phyloP scores from a whole-genome alignment of 2,797 vertebrate genomes.

The Aulostomus chinensis region DNA sequence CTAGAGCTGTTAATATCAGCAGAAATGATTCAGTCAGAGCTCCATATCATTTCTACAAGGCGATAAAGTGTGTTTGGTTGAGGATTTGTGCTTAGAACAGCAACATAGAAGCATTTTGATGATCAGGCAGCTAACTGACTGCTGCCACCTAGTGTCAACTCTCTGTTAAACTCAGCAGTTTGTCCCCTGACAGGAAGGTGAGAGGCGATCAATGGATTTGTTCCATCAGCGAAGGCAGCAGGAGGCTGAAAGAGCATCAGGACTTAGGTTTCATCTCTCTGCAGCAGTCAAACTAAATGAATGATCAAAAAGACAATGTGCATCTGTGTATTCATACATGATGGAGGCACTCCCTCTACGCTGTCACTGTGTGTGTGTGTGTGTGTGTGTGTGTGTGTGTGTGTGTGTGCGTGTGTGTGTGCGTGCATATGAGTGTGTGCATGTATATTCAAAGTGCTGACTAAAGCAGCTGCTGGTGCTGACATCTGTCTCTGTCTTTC shows the following conservation, averaged over 20 bases:
- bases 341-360: constrained; percentile 5
- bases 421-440: constrained; percentile 11
- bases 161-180: constrained; percentile 23
- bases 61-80: neutral
- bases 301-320: constrained; percentile 18
- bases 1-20: constrained; percentile 13
- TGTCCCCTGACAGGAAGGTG: constrained; percentile 58
- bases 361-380: constrained; percentile 10
- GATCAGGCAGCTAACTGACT: constrained; percentile 61
- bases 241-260: constrained; percentile 37
- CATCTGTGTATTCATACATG: constrained; percentile 1
- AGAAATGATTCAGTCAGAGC: constrained; percentile 12
- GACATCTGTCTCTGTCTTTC: constrained; percentile 72
- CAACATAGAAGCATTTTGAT: constrained; percentile 15
- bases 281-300: constrained; percentile 17
- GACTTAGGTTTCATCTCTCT: no score
- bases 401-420: constrained; percentile 18
- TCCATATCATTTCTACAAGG: no score
- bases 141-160: constrained; percentile 78
- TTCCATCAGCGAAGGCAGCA: constrained; percentile 39
- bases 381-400: constrained; percentile 4
- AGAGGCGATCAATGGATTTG: constrained; percentile 64
- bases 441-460: constrained; percentile 64
- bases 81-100: constrained; percentile 14
- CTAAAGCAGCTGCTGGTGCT: constrained; percentile 65